Evolutionary conservation across 1,140 invertebrate species (phyloP), one percentile per base, ranked within the genome.

Genomic region (Sminthurides bifidus): DNA sequence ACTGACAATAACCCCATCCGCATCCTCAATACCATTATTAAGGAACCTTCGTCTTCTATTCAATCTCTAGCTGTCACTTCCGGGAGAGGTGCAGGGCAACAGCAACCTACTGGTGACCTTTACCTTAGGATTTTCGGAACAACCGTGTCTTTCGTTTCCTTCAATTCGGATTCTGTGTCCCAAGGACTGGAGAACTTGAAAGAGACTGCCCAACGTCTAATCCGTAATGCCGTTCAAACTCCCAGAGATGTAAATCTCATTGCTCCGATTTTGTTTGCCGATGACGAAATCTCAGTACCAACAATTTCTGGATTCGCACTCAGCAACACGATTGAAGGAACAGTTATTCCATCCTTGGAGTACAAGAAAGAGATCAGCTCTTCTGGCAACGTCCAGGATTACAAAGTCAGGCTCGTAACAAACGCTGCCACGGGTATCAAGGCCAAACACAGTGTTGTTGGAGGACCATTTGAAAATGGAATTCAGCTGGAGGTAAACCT

Each of bases 251-350:
- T 23, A 48, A 26, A 10, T 48, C 23, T 50, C 37, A 65, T 41
- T 35, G 19, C 65, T 74, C 14, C 67, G 61, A 64, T 83, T 12
- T 72, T 86, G 2, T 85, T 92, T 68, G 63, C 91, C 21, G 87
- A 92, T 58, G 75, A 78, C 4, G 80, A 87, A 64, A 66, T 87
- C 0, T 72, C 79, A 3, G 84, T 91, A 66, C 87, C 89, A 14
- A 92, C 87, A 0, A 78, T 80, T 30, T 70, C 80, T 46, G 90
- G 90, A 70, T 72, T 88, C 14, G 81, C 87, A 0, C 67, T 92
- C 1, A 81, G 80, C 38, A 66, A 92, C 0, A 77, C 78, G 27
- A 71, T 83, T 0, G 77, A 83, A 62, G 87, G 84, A 21, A 79
- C 84, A 0, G 75, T 80, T 19, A 82, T 81, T 0, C 72, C 81